phyloP scores from a whole-genome alignment of 1,140 invertebrate genomes.

The Micrasema longulum region DNA sequence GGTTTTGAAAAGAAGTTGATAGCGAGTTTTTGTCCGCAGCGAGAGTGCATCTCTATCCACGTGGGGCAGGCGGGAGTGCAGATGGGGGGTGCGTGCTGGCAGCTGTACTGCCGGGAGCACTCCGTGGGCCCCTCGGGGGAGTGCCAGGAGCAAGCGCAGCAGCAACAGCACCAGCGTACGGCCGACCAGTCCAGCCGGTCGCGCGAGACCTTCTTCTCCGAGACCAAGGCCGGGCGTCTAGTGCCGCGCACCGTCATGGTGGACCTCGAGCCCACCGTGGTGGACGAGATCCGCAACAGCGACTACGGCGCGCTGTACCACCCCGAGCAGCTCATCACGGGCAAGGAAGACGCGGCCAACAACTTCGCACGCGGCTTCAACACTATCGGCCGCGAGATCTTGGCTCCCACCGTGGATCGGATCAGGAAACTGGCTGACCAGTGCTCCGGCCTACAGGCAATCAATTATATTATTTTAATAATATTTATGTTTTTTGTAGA shows the following conservation, averaged over 20 bases:
- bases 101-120: constrained; percentile 88
- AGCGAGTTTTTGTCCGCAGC: too few species aligned
- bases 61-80: constrained; percentile 90
- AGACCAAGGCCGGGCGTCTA: constrained; percentile 77
- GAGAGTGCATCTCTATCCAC: constrained; percentile 85
- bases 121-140: constrained; percentile 82
- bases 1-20: too few species aligned
- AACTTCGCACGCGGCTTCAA: constrained; percentile 87
- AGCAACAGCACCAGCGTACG: constrained; percentile 22
- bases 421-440: constrained; percentile 82
- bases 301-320: constrained; percentile 74
- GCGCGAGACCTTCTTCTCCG: constrained; percentile 71
- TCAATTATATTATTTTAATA: background rate
- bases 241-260: constrained; percentile 84
- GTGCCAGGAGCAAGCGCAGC: constrained; percentile 60
- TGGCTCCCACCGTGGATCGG: constrained; percentile 77
- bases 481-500: too few species aligned
- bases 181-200: constrained; percentile 61
- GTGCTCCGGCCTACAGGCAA: constrained; percentile 81
- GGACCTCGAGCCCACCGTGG: constrained; percentile 82
- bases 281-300: constrained; percentile 75
- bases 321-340: constrained; percentile 79
- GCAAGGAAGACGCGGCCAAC: constrained; percentile 87
- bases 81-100: constrained; percentile 85
- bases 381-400: constrained; percentile 83